Conservation (phyloP, 2,113 vertebrate genomes). For the Chaetodon auriga region DNA sequence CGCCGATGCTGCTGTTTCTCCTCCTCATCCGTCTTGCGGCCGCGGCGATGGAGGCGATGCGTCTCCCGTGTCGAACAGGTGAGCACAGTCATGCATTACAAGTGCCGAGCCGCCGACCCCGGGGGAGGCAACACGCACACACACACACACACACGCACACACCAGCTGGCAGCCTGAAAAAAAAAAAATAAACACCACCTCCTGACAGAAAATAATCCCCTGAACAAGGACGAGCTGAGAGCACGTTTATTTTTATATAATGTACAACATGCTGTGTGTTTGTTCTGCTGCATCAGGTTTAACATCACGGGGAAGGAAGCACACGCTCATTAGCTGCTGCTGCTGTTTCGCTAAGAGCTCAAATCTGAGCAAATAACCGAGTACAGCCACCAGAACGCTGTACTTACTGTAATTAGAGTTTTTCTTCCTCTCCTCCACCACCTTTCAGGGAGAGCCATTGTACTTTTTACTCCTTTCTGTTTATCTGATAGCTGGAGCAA, state of each 20-base stretch:
- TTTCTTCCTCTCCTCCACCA: neutral
- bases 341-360: conserved; percentile 17
- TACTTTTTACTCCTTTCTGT: too few species aligned
- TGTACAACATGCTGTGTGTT: conserved; percentile 54
- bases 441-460: neutral
- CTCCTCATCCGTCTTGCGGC: conserved; percentile 79
- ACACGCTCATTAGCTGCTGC: conserved; percentile 49
- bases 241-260: conserved; percentile 68
- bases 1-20: conserved; percentile 73
- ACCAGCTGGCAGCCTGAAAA: conserved; percentile 69
- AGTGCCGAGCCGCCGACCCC: conserved; percentile 53
- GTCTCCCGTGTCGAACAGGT: conserved; percentile 76
- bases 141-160: conserved; percentile 10
- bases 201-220: conserved; percentile 69
- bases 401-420: neutral
- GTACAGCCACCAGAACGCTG: neutral
- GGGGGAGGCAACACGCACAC: conserved; percentile 39
- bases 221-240: conserved; percentile 76
- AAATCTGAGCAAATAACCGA: conserved; percentile 31
- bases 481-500: neutral
- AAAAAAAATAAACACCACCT: conserved; percentile 64
- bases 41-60: conserved; percentile 64
- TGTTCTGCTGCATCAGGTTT: conserved; percentile 68
- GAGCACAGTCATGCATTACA: conserved; percentile 80
- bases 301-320: conserved; percentile 40